These are phyloP conservation scores for Acanthosoma haemorrhoidale DNA, from an alignment of 2,888 invertebrate species.

Conservation along the genomic window DNA sequence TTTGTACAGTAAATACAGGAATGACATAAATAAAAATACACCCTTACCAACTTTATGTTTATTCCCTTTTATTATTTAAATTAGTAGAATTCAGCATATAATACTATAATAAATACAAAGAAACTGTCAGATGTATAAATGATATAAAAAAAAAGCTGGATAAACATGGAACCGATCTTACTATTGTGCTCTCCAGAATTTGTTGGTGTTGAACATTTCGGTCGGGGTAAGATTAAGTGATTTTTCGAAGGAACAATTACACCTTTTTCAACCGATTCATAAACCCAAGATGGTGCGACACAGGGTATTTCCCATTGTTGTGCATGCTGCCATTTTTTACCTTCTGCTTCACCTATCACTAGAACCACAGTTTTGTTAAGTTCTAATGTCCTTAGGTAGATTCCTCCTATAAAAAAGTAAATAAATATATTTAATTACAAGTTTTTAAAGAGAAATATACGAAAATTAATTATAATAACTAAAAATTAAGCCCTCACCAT, in stretches of 20 bases:
- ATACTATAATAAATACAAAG: neutral
- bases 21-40: too few relatives aligned
- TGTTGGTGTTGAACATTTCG: conserved; percentile 67
- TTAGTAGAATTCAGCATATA: too few relatives aligned
- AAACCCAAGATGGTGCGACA: conserved; percentile 71
- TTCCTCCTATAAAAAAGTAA: conserved; percentile 53
- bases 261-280: conserved; percentile 67
- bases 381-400: conserved; percentile 52
- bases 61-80: too few relatives aligned
- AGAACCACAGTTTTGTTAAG: conserved; percentile 52
- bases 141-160: neutral
- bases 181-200: conserved; percentile 6
- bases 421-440: neutral
- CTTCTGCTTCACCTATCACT: conserved; percentile 52
- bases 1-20: too few relatives aligned
- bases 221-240: conserved; percentile 54
- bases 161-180: neutral
- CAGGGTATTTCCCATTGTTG: conserved; percentile 59
- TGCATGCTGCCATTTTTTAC: conserved; percentile 66
- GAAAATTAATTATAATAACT: neutral
- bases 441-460: neutral
- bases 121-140: neutral
- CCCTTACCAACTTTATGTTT: too few relatives aligned
- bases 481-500: conserved; percentile 52
- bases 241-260: conserved; percentile 59